Evolutionary conservation across 2,888 invertebrate species (phyloP).

Genomic region (Cerceris rybyensis): DNA sequence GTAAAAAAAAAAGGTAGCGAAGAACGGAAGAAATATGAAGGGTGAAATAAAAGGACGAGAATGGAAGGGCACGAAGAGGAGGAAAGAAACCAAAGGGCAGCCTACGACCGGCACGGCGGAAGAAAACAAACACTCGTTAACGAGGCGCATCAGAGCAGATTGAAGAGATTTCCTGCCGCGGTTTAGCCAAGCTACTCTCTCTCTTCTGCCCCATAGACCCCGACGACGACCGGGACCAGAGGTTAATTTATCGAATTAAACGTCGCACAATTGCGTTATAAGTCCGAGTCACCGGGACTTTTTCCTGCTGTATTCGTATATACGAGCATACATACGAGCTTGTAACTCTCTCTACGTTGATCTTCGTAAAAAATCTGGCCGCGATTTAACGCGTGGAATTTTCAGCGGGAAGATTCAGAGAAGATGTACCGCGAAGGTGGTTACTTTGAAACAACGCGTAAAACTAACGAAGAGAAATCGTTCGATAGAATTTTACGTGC

Average conservation of each 20-base stretch:
- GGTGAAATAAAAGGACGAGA: not conserved
- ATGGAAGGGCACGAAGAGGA: conserved; percentile 22
- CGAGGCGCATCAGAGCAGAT: conserved; percentile 79
- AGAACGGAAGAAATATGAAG: not conserved
- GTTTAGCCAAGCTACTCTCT: conserved; percentile 67
- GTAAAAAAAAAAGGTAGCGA: not conserved
- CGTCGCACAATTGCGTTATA: conserved; percentile 78
- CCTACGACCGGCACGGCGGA: conserved; percentile 60
- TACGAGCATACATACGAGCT: conserved; percentile 9
- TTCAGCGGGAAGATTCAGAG: no score
- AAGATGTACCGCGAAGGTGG: no score
- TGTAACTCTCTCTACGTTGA: not conserved
- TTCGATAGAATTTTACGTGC: not conserved
- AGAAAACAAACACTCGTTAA: conserved; percentile 80
- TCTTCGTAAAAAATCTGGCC: not conserved
- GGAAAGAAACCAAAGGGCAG: conserved; percentile 40
- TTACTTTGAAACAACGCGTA: no score
- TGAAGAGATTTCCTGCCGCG: conserved; percentile 80
- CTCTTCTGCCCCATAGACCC: conserved; percentile 65
- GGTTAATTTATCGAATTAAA: conserved; percentile 80
- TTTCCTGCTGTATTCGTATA: conserved; percentile 49
- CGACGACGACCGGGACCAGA: conserved; percentile 72
- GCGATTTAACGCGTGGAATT: no score
- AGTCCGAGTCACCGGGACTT: conserved; percentile 74
- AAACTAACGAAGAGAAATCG: not conserved